These are phyloP conservation scores for Branchinecta sandiegonensis DNA, from an alignment of 2,888 invertebrate genomes.

Conservation along the genomic window DNA sequence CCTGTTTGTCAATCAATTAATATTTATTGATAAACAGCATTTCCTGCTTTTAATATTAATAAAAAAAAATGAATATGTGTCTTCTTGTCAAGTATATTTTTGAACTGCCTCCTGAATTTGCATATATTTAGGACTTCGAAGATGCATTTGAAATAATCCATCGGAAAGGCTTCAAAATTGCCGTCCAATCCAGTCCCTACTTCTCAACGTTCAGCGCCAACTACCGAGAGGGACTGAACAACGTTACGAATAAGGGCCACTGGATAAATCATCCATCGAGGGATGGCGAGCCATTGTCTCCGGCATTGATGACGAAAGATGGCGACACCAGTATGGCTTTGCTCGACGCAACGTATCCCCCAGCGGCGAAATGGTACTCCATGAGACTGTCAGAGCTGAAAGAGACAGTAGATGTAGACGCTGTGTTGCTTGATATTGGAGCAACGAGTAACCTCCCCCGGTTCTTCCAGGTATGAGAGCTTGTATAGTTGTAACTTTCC, in stretches of 20 bases:
- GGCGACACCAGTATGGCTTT: slow-evolving; percentile 61
- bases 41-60: too few species aligned
- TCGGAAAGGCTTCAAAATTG: slow-evolving; percentile 68
- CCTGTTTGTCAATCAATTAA: too few species aligned
- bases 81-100: too few species aligned
- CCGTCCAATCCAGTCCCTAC: slow-evolving; percentile 78
- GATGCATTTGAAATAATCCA: slow-evolving; percentile 64
- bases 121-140: slow-evolving; percentile 37
- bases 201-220: slow-evolving; percentile 63
- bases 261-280: neutral
- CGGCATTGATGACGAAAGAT: slow-evolving; percentile 67
- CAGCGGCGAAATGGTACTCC: slow-evolving; percentile 62
- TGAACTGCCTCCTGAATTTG: neutral
- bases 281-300: slow-evolving; percentile 32
- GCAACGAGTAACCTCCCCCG: slow-evolving; percentile 72
- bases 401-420: slow-evolving; percentile 60
- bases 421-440: slow-evolving; percentile 67
- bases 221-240: slow-evolving; percentile 62
- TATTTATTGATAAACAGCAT: too few species aligned
- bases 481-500: neutral
- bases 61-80: too few species aligned
- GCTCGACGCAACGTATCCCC: slow-evolving; percentile 69
- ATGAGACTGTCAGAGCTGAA: slow-evolving; percentile 54
- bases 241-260: slow-evolving; percentile 56
- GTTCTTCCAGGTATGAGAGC: slow-evolving; percentile 45